Evolutionary conservation across 1,140 invertebrate species (phyloP), one percentile per base, ranked within the genome.

Genomic region (Sycophila sp.): DNA sequence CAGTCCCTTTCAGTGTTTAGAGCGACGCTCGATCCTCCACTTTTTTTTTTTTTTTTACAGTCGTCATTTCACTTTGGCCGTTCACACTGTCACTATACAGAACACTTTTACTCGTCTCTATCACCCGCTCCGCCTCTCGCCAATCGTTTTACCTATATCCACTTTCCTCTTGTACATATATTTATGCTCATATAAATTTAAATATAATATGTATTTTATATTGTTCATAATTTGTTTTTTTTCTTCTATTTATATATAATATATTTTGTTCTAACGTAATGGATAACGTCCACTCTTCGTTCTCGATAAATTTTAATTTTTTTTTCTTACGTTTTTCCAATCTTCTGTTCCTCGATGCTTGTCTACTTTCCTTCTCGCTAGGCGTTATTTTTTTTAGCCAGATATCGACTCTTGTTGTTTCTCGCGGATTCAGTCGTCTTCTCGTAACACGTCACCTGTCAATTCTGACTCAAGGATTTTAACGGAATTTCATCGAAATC

Each of bases 131-230:
- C 28, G 30, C 11, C 11, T 30, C 17, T 24, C n/a, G 5, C n/a
- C 17, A 8, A 40, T 22, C 47, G 22, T 22, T 22, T 55, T 30
- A 7, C 40, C 17, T 40, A n/a, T n/a, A 10, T 47, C n/a, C 1
- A 1, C 51, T 42, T 32, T 56, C 49, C 40, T 47, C 58, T 64
- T 72, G 42, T 74, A 71, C 53, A 70, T 72, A 56, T 73, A 59
- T 69, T 59, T 70, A 70, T 72, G 68, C 66, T 58, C 40, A 75
- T 71, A 71, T 74, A 68, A 59, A 71, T 74, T 49, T 74, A 73
- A 69, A 73, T 76, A 74, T 72, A 69, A 64, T 73, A 74, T 74
- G 53, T 74, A 73, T 75, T 71, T 70, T 74, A 73, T 71, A 60
- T 53, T 72, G 67, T 69, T 75, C 70, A 75, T 42, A 65, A 0